Percentiles rank a stretch among this genome's conserved stretches.
Conservation (phyloP, 2,797 vertebrate genomes). For the Karalla daura region DNA sequence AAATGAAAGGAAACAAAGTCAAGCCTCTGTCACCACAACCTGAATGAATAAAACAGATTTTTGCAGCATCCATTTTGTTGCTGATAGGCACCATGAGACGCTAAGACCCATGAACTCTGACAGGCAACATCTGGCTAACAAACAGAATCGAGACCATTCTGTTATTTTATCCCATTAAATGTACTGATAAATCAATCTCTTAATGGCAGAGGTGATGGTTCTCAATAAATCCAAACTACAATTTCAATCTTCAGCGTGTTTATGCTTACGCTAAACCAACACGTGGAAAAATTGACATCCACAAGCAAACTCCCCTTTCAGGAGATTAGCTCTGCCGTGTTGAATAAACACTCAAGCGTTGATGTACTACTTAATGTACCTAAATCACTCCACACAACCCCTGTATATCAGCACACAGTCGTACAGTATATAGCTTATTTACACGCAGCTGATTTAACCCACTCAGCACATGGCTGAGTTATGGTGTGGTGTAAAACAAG, state of each 20-base stretch:
- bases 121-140: constrained; percentile 1
- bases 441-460: constrained; percentile 51
- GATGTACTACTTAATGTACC: constrained; percentile 46
- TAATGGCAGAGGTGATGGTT: background rate
- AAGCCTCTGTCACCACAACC: background rate
- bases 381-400: constrained; percentile 45
- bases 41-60: background rate
- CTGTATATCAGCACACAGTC: constrained; percentile 38
- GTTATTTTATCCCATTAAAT: no score
- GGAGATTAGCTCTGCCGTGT: constrained; percentile 31
- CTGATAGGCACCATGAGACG: constrained; percentile 1
- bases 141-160: no score
- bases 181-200: background rate
- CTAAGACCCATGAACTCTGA: constrained; percentile 11
- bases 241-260: constrained; percentile 4
- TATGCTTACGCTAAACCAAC: constrained; percentile 2
- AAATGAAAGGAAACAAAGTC: constrained; percentile 2
- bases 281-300: constrained; percentile 9
- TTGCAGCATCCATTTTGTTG: constrained; percentile 12
- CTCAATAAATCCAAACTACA: constrained; percentile 8
- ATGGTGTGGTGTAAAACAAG: constrained; percentile 67
- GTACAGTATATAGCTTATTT: constrained; percentile 44
- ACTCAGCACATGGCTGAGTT: constrained; percentile 65
- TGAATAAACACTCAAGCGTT: constrained; percentile 47
- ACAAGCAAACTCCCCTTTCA: constrained; percentile 18